Evolutionary conservation across 1,140 invertebrate species (phyloP), one percentile per base, ranked within the genome.

Genomic region (Macrobrachium rosenbergii): DNA sequence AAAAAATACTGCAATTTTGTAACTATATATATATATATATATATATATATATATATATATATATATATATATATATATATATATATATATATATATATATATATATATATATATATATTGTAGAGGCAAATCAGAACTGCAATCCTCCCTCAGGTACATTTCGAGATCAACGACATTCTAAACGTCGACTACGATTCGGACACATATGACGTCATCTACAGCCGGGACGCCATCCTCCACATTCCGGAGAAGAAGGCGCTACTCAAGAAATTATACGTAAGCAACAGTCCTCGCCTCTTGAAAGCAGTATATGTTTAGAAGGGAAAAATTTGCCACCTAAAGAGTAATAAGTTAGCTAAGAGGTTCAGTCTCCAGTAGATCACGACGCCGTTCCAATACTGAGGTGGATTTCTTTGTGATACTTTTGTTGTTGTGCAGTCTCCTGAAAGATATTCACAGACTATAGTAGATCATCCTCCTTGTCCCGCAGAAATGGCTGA

Each of bases 141-240:
- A 79, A 5, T 16, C 78, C 75, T 76, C 58, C 67, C 72, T 17
- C 87, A 92, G 89, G 91, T 93, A 19, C 91, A 91, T 58, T 94
- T 94, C 88, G 91, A 93, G 82, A 92, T 94, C 76, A 91, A 91
- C 76, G 94, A 95, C 90, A 93, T 93, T 21, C 92, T 94, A 45
- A 92, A 92, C 64, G 91, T 93, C 82, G 91, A 92, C 19, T 94
- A 93, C 83, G 91, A 92, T 45, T 91, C 91, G 2, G 91, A 92
- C 59, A 91, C 91, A 12, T 95, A 94, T 91, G 94, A 95, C 90
- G 92, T 94, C 8, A 92, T 95, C 28, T 94, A 94, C 92, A 94
- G 93, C 77, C 90, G 94, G 59, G 94, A 95, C 89, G 93, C 93
- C 10, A 93, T 95, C 87, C 92, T 95, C 37, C 94, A 95, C 90